Conservation (phyloP, 2,113 vertebrate genomes). For the Todiramphus saurophagus region DNA sequence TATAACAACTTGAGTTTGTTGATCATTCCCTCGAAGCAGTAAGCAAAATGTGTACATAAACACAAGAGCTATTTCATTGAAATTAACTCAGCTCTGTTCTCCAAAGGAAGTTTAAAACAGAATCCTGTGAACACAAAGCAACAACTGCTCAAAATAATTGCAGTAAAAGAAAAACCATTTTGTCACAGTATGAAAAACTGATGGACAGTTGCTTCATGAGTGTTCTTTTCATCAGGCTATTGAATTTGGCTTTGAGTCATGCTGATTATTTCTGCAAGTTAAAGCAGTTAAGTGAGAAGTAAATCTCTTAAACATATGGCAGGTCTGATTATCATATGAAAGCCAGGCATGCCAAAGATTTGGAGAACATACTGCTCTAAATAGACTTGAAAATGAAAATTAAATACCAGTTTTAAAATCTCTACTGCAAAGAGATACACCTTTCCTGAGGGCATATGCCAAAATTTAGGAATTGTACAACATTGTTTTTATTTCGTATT, state of each 20-base stretch:
- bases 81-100: neutral
- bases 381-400: neutral
- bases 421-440: neutral
- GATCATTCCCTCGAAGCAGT: neutral
- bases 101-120: neutral
- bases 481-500: neutral
- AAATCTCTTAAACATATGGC: conserved; percentile 54
- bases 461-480: neutral
- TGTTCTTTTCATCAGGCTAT: conserved; percentile 40
- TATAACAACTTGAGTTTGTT: neutral
- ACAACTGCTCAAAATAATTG: conserved; percentile 22
- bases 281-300: conserved; percentile 42
- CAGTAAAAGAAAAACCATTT: conserved; percentile 34
- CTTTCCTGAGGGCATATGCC: neutral
- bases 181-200: conserved; percentile 14
- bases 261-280: conserved; percentile 50
- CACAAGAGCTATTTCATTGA: neutral
- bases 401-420: neutral
- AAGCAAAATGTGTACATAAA: neutral
- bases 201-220: neutral
- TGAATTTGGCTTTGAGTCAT: conserved; percentile 40
- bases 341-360: conserved; percentile 27
- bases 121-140: neutral
- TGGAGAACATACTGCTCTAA: conserved; percentile 7
- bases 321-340: conserved; percentile 52